Evolutionary conservation across 2,113 vertebrate species (phyloP).

Genomic region (Bolborhynchus lineola): DNA sequence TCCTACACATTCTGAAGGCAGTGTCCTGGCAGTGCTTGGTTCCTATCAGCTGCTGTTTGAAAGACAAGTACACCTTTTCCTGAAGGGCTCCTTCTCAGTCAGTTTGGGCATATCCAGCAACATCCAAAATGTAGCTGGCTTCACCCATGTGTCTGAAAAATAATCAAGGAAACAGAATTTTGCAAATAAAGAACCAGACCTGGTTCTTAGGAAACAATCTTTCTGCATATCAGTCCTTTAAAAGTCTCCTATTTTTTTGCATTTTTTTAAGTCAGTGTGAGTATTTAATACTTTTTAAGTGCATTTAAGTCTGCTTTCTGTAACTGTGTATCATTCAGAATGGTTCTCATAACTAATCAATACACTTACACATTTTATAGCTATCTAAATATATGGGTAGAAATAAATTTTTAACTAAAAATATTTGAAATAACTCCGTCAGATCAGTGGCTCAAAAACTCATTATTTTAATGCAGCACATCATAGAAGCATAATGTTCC

Average conservation of each 20-base stretch:
- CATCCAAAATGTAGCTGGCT: neutral
- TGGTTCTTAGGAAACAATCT: neutral
- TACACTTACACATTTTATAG: neutral
- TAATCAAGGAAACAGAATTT: neutral
- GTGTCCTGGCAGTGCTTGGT: too few species aligned
- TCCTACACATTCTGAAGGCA: neutral
- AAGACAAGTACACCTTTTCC: neutral
- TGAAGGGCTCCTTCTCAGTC: neutral
- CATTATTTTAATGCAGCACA: neutral
- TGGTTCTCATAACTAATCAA: neutral
- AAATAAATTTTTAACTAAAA: neutral
- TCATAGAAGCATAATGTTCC: neutral
- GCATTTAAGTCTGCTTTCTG: neutral
- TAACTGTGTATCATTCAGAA: neutral
- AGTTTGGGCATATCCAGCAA: neutral
- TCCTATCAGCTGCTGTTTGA: neutral
- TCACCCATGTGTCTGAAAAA: neutral
- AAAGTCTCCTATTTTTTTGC: neutral
- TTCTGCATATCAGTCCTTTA: neutral
- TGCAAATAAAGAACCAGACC: neutral
- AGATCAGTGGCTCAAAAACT: conserved; percentile 1
- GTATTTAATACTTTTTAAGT: neutral
- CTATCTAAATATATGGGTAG: neutral
- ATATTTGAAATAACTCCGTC: neutral
- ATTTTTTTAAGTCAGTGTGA: neutral